phyloP scores from a whole-genome alignment of 2,113 vertebrate species.

The Tretioscincus oriximinensis region DNA sequence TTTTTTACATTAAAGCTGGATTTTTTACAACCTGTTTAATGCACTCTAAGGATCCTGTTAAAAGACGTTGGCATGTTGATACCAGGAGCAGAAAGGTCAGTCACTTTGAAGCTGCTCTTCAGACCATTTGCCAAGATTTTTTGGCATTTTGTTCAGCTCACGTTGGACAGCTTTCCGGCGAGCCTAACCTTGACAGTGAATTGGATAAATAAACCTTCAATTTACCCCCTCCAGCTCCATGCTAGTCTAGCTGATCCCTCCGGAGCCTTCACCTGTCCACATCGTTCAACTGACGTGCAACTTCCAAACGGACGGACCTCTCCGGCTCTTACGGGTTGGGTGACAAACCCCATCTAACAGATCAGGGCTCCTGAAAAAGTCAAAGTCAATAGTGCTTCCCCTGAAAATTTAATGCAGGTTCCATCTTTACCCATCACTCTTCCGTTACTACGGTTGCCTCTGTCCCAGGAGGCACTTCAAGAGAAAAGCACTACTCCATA shows the following conservation, averaged over 20 bases:
- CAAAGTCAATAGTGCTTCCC: conserved; percentile 93
- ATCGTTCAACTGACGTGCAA: conserved; percentile 89
- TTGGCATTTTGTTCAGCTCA: conserved; percentile 99
- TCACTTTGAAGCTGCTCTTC: conserved; percentile 85
- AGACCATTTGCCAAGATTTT: conserved; percentile 92
- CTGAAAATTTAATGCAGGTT: conserved; percentile 96
- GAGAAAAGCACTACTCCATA: conserved; percentile 90
- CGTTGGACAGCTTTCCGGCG: conserved; percentile 95
- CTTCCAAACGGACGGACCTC: conserved; percentile 82
- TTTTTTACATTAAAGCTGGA: conserved; percentile 72
- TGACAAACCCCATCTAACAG: conserved; percentile 97
- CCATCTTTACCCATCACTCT: conserved; percentile 88
- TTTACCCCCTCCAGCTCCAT: conserved; percentile 89
- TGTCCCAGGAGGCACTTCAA: conserved; percentile 85
- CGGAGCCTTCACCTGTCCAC: conserved; percentile 98
- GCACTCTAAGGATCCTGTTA: conserved; percentile 87
- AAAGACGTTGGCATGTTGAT: conserved; percentile 90
- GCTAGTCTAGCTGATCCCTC: conserved; percentile 84
- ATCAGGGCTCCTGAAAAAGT: conserved; percentile 88
- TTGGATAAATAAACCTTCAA: conserved; percentile 99
- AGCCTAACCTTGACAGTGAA: conserved; percentile 98
- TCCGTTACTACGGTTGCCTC: conserved; percentile 67
- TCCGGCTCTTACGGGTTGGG: conserved; percentile 81
- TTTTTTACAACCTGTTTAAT: conserved; percentile 81
- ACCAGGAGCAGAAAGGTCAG: conserved; percentile 96